phyloP scores from a whole-genome alignment of 1,140 invertebrate species.

The Popillia japonica region DNA sequence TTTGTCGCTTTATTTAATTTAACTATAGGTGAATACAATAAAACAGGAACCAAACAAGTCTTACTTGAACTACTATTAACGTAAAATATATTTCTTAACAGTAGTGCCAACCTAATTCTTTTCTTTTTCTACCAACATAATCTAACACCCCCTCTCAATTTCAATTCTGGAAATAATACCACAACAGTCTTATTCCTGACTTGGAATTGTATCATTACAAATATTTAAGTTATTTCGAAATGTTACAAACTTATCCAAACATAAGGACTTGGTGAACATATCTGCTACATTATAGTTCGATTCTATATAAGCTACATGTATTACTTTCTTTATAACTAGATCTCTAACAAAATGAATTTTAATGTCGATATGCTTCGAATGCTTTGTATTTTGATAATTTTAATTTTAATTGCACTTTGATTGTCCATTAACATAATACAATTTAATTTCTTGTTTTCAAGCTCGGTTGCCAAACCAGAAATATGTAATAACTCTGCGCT shows the following conservation, averaged over 20 bases:
- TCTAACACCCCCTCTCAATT: neutral
- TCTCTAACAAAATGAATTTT: slow-evolving; percentile 7
- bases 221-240: neutral
- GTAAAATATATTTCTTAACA: too few species aligned
- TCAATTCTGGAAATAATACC: neutral
- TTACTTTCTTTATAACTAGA: slow-evolving; percentile 1
- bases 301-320: neutral
- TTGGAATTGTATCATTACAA: neutral
- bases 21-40: too few species aligned
- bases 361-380: slow-evolving; percentile 17
- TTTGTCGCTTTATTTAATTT: too few species aligned
- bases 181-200: neutral
- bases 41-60: too few species aligned
- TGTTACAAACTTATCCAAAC: neutral
- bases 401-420: slow-evolving; percentile 50
- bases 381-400: slow-evolving; percentile 43
- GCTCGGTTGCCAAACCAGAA: neutral
- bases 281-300: neutral
- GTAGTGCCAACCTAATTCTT: too few species aligned
- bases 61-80: too few species aligned
- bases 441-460: neutral
- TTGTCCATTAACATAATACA: slow-evolving; percentile 58
- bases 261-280: neutral
- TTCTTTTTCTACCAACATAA: too few species aligned
- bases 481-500: neutral